Base-by-base conservation (phyloP, 2,888 invertebrate genomes). In the Brenthis hecate region DNA sequence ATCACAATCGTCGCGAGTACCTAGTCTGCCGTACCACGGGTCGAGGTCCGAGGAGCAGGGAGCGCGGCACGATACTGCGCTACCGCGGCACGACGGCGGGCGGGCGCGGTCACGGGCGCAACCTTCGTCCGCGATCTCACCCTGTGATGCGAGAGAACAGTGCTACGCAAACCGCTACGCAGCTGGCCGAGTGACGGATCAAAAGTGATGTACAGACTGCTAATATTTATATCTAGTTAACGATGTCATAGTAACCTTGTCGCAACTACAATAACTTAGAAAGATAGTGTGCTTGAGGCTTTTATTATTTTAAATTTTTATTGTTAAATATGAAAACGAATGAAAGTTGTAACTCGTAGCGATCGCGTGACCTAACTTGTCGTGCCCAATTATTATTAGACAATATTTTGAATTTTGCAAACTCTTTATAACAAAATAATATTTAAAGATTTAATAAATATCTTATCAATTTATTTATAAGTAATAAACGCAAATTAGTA, bases 21-120 rank as follows among this genome's bases (percentile, higher is more conserved):
- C 75, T 65, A 76, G 75, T 71, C 73, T 43, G 36, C 36, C 36
- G 36, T 43, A 43, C 36, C 77, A 74, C 78, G 75, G 80, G 74
- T 80, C 81, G 83, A 84, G 86, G 86, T 87, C 87, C 87, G 89
- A 85, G 89, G 81, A 85, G 87, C 78, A 82, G 85, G 85, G 84
- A 88, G 89, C 82, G 82, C 85, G 86, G 85, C 86, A 84, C 88
- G 87, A 81, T 84, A 91, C 90, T 90, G 88, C 84, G 77, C 74
- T 75, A 84, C 84, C 76, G 81, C 82, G 81, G 76, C 77, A 80
- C 78, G 78, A 80, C 81, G 80, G 82, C 85, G 80, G 80, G 80
- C 84, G 84, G 82, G 83, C 83, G 87, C 89, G 91, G 91, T 91
- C 91, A 91, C 87, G 91, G 91, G 90, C 92, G 87, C 89, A 91